Evolutionary conservation across 2,888 invertebrate species (phyloP).

Genomic region (Ochropleura plecta): DNA sequence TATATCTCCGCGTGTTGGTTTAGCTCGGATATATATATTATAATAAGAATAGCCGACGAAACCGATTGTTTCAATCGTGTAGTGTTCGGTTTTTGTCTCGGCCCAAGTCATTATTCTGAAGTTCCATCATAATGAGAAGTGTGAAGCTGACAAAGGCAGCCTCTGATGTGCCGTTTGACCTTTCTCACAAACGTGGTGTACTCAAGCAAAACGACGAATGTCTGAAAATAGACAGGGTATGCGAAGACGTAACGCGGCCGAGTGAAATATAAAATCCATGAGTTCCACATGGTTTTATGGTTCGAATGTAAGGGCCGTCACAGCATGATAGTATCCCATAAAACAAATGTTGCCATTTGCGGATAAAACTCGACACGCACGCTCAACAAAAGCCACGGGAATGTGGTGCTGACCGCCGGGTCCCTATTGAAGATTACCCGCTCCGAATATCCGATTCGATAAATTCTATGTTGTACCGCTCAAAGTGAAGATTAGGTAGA

Average conservation of each 20-base stretch:
- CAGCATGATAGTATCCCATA: constrained; percentile 59
- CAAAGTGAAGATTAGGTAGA: constrained; percentile 63
- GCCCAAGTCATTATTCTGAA: constrained; percentile 35
- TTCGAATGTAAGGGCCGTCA: constrained; percentile 56
- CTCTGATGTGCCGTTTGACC: constrained; percentile 27
- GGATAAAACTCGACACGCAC: constrained; percentile 62
- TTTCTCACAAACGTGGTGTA: constrained; percentile 36
- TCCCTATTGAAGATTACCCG: constrained; percentile 58
- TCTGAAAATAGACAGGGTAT: constrained; percentile 45
- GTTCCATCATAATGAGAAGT: constrained; percentile 40
- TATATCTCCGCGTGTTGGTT: constrained; percentile 36
- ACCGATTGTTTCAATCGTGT: neutral
- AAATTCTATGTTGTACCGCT: constrained; percentile 62
- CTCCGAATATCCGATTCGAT: constrained; percentile 59
- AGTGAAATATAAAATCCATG: constrained; percentile 59
- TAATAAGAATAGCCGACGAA: constrained; percentile 25
- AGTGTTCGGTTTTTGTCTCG: constrained; percentile 3
- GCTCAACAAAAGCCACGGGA: constrained; percentile 64
- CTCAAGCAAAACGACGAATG: constrained; percentile 42
- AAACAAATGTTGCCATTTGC: constrained; percentile 64
- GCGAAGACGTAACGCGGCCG: constrained; percentile 23
- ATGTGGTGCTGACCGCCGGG: constrained; percentile 60
- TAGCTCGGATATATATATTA: constrained; percentile 33
- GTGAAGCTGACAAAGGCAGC: constrained; percentile 36
- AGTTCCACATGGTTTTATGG: constrained; percentile 59